Evolutionary conservation across 1,140 invertebrate genomes (phyloP), one percentile per base, ranked within the genome.

Genomic region (Pseudomyrmex pallidus): DNA sequence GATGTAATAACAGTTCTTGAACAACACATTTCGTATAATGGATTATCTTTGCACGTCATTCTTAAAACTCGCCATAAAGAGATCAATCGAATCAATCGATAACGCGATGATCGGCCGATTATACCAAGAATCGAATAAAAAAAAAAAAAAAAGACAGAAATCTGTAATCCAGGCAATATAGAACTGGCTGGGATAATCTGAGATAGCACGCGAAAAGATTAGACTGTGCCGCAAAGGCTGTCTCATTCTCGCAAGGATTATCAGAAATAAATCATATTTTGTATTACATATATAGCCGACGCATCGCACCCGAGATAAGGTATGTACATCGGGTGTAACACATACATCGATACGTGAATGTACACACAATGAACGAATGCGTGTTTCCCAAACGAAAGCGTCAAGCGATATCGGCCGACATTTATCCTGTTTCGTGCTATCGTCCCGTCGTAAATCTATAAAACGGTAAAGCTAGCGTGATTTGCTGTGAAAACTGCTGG

Each of bases 201-300:
- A 85, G 91, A 92, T 91, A 92, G 89, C 89, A 76, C 54, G 35
- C 35, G 78, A 46, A 85, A 90, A 90, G 92, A 93, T 92, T 93
- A 93, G 86, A 85, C 85, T 89, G 61, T 82, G 87, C 92, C 91
- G 90, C 91, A 93, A 94, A 93, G 92, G 85, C 87, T 94, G 92
- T 94, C 92, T 93, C 85, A 88, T 89, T 86, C 87, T 84, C 90
- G 86, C 89, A 56, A 90, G 92, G 92, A 93, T 94, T 93, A 94
- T 92, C 92, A 92, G 91, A 92, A 92, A 93, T 94, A 94, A 94
- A 94, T 94, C 93, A 92, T 93, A 90, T 92, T 92, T 93, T 91
- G 35, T 35, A 35, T 35, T 35, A 35, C 85, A 90, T 92, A 90
- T 91, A 89, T 80, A 80, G 70, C 84, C 70, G 56, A 17, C 64